Base-by-base conservation (phyloP, 2,797 vertebrate genomes). In the Pteropus rufus region DNA sequence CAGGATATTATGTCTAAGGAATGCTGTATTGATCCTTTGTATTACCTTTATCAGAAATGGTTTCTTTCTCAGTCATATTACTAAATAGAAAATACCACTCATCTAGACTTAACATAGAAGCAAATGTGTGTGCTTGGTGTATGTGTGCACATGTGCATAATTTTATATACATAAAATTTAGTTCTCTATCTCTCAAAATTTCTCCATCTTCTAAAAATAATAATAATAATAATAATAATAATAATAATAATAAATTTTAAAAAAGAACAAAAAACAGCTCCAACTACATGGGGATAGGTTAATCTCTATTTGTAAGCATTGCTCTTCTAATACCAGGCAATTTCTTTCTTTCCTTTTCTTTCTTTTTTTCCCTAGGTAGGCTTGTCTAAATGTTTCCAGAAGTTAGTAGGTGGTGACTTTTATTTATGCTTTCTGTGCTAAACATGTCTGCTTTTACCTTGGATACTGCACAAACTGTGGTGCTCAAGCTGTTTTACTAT, bases 331-430 rank as follows among this genome's bases (percentile, higher is more conserved):
- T 62, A 96, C 23, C 67, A 91, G 58, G 36, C 67, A 91, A 62
- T 72, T 67, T 81, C 9, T 89, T 67, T 60, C 26, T 64, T 58
- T 31, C 4, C 26, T 36, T 14, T 34, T 23, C 26, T 18, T 49
- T 36, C 60, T 60, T 79, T 24, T 46, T 36, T 84, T 24, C 85
- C 91, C 64, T n/a, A 56, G 39, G 52, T 70, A 60, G 31, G 67
- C 54, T 95, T 95, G 23, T 97, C 95, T 93, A 79, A 93, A n/a
- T 2, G n/a, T 39, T 85, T 94, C 95, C 70, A 64, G 92, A 95
- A 89, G 69, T 91, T 97, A 88, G 91, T 92, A 88, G 92, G 97
- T 76, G 89, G 95, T 0, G 10, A 79, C 92, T 96, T 54, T 97
- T 46, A 89, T 97, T 94, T 79, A 5, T 82, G 93, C 89, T 91